Evolutionary conservation across 2,113 vertebrate genomes (phyloP).

Genomic region (Hemiprocne comata): DNA sequence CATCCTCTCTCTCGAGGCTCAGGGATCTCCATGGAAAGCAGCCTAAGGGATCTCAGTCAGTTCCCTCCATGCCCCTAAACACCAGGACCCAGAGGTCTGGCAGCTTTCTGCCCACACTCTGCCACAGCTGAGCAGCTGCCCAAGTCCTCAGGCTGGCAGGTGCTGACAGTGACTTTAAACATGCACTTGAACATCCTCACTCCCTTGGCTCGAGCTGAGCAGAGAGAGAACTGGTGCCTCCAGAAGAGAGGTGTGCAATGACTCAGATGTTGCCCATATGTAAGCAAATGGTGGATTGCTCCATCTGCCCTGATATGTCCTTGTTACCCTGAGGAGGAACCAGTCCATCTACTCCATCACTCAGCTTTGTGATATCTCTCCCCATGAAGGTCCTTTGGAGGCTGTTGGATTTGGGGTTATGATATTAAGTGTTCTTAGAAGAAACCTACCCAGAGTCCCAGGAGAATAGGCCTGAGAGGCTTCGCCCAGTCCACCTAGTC

Average conservation of each 20-base stretch:
- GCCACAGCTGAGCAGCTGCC: neutral
- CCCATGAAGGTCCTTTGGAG: neutral
- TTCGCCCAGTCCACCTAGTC: conserved; percentile 23
- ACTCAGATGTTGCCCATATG: neutral
- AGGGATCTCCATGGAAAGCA: rapidly evolving
- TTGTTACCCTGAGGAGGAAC: neutral
- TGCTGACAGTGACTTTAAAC: neutral
- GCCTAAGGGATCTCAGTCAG: neutral
- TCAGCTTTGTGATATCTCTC: neutral
- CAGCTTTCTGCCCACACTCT: neutral
- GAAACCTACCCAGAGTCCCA: conserved; percentile 8
- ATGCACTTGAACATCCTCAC: neutral
- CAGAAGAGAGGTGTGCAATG: neutral
- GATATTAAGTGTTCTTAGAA: conserved; percentile 1
- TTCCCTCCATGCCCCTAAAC: neutral
- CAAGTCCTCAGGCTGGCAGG: neutral
- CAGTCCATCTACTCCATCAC: conserved; percentile 25
- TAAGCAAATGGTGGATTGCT: conserved; percentile 55
- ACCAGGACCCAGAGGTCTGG: neutral
- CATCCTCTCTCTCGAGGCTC: neutral
- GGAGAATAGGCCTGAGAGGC: neutral
- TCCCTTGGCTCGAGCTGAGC: neutral
- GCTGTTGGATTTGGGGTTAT: conserved; percentile 26
- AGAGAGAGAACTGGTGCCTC: neutral
- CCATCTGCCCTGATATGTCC: conserved; percentile 10